Evolutionary conservation across 2,113 vertebrate species (phyloP).

Genomic region (Phylloscopus whistleri): DNA sequence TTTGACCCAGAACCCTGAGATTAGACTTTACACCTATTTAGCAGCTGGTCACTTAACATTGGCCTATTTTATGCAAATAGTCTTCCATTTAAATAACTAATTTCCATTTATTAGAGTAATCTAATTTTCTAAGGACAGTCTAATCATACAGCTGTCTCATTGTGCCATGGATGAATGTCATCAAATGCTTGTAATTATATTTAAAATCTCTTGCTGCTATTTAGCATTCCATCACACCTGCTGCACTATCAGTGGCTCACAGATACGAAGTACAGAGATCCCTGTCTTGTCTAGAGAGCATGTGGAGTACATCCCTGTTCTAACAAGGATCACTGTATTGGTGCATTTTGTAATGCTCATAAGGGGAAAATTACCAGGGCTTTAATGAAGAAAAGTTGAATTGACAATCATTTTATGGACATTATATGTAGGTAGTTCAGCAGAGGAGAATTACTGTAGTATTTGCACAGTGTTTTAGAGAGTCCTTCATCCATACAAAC

Average conservation of each 20-base stretch:
- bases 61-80: conserved; percentile 30
- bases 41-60: background rate
- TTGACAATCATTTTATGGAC: background rate
- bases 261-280: background rate
- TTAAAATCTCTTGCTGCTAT: conserved; percentile 8
- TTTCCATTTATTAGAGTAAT: conserved; percentile 49
- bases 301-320: background rate
- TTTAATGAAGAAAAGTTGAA: background rate
- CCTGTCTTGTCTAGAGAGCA: background rate
- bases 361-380: background rate
- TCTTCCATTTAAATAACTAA: background rate
- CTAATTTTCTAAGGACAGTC: conserved; percentile 4
- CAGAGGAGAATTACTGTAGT: background rate
- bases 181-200: conserved; percentile 21
- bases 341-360: background rate
- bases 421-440: background rate
- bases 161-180: background rate
- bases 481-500: background rate
- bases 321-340: background rate
- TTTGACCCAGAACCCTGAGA: background rate
- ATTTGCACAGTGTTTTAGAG: background rate
- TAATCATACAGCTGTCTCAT: conserved; percentile 38
- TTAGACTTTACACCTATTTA: conserved; percentile 15
- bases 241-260: background rate
- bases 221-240: background rate